Percentiles rank a stretch among this genome's conserved stretches.
These are phyloP conservation scores for Euura saliciscinereae DNA, from an alignment of 1,140 invertebrate species.

Conservation along the genomic window DNA sequence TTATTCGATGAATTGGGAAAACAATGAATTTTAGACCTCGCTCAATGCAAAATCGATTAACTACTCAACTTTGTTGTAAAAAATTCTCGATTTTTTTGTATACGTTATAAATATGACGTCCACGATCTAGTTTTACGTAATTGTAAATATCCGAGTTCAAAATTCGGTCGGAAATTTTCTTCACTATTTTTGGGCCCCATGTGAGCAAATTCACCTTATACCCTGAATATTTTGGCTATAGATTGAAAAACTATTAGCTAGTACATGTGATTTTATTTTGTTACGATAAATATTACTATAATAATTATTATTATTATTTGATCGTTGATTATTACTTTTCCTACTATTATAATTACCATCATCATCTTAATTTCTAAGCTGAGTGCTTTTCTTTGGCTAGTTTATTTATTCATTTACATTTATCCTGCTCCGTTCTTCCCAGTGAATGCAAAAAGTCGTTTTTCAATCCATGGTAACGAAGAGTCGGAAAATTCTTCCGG, in stretches of 20 bases:
- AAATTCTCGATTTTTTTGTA: too few relatives aligned
- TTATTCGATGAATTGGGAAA: too few relatives aligned
- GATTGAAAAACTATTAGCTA: background rate
- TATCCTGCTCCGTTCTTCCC: background rate
- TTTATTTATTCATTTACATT: constrained; percentile 1
- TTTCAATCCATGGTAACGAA: too few relatives aligned
- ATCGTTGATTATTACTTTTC: background rate
- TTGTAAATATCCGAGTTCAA: too few relatives aligned
- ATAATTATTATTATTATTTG: background rate
- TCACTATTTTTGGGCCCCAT: background rate
- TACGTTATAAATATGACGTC: too few relatives aligned
- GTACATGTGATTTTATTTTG: background rate
- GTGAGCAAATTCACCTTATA: background rate
- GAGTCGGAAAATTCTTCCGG: too few relatives aligned
- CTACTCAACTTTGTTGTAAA: too few relatives aligned
- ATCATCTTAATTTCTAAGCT: background rate
- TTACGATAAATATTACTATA: background rate
- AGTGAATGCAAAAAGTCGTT: too few relatives aligned
- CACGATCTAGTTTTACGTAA: too few relatives aligned
- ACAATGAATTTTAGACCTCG: too few relatives aligned
- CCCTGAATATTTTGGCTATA: background rate
- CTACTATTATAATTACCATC: background rate
- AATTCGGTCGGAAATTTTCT: too few relatives aligned
- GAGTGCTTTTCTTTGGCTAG: background rate
- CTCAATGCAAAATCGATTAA: too few relatives aligned